A percentile compares a stretch with the other conserved stretches of the same genome.
These are phyloP conservation scores for Andricus grossulariae DNA, from an alignment of 1,140 invertebrate species.

Conservation along the genomic window DNA sequence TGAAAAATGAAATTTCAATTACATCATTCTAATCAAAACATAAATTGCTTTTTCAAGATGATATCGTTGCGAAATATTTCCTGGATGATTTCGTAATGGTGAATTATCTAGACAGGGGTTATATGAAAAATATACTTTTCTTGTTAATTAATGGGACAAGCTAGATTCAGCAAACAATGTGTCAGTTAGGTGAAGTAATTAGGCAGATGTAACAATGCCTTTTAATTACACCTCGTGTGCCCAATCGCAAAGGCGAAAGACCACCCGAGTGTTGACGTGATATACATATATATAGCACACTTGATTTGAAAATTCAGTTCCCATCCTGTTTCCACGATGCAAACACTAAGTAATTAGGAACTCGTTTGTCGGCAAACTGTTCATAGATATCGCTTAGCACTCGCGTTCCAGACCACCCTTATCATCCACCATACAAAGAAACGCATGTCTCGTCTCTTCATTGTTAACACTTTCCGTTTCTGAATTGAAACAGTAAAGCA, in stretches of 20 bases:
- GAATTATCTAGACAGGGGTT: neutral
- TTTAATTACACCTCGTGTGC: constrained; percentile 43
- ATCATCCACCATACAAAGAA: neutral
- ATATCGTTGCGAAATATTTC: neutral
- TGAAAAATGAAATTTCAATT: no score
- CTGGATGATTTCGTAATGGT: neutral
- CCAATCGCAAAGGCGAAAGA: constrained; percentile 35
- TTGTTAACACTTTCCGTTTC: neutral
- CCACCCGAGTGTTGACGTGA: constrained; percentile 29
- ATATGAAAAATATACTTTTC: constrained; percentile 39
- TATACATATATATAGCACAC: constrained; percentile 10
- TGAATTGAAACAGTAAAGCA: neutral
- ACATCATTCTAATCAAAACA: no score
- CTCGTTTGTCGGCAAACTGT: constrained; percentile 44
- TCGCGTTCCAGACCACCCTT: neutral
- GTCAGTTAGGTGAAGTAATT: constrained; percentile 48
- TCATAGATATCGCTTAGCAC: constrained; percentile 33
- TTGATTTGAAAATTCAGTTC: constrained; percentile 43
- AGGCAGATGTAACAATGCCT: constrained; percentile 39
- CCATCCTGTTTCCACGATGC: constrained; percentile 40
- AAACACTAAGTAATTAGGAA: constrained; percentile 40
- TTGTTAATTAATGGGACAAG: constrained; percentile 44
- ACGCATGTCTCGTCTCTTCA: neutral
- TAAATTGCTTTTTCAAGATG: no score
- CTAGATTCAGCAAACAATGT: constrained; percentile 39